Evolutionary conservation across 2,797 vertebrate genomes (phyloP).

Genomic region (Delichon dasypus): DNA sequence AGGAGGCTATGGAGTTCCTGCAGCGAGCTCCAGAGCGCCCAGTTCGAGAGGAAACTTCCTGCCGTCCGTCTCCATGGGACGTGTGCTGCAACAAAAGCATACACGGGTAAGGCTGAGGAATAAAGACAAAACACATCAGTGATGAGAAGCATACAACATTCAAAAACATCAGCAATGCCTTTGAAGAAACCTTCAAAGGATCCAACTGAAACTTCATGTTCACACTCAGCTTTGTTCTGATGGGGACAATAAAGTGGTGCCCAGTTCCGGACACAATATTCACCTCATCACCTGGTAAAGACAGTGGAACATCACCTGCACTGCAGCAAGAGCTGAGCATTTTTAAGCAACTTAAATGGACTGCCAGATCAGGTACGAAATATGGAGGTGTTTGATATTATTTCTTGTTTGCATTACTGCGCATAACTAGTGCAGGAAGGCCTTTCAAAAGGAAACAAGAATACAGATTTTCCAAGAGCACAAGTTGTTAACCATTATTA

Average conservation of each 20-base stretch:
- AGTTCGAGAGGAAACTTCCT: constrained; percentile 90
- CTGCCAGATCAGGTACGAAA: not conserved
- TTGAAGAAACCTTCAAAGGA: not conserved
- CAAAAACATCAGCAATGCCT: not conserved
- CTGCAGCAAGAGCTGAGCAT: not conserved
- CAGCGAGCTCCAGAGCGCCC: constrained; percentile 93
- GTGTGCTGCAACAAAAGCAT: constrained; percentile 81
- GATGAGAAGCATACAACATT: not conserved
- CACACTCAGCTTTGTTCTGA: not conserved
- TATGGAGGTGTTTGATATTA: not conserved
- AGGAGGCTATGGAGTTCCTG: constrained; percentile 94
- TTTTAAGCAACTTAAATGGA: not conserved
- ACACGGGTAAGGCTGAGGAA: constrained; percentile 12
- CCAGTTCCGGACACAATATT: not conserved
- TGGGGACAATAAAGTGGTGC: not conserved
- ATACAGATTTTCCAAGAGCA: not conserved
- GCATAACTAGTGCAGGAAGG: not conserved
- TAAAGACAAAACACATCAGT: not conserved
- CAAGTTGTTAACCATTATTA: not conserved
- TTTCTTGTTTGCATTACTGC: not conserved
- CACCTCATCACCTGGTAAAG: not conserved
- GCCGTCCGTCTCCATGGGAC: constrained; percentile 90
- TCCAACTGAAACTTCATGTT: not conserved
- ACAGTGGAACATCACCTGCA: not conserved
- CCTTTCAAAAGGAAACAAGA: not conserved